These are phyloP conservation scores for Keiferia lycopersicella DNA, from an alignment of 2,888 invertebrate genomes.

Conservation along the genomic window DNA sequence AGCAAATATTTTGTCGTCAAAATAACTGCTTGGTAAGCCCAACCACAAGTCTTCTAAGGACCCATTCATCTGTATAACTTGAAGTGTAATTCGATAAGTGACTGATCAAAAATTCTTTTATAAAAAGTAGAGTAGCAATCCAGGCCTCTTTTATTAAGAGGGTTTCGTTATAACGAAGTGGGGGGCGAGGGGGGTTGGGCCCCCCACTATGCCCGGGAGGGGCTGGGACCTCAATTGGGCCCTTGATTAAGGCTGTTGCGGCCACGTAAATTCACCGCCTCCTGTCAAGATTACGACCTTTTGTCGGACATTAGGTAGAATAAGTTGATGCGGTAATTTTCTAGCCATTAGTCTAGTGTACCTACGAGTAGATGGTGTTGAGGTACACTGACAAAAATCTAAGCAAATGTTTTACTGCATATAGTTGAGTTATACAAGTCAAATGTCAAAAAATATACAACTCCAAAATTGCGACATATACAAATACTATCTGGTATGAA, in stretches of 20 bases:
- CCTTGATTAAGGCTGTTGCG: slow-evolving; percentile 44
- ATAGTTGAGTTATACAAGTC: too few species aligned
- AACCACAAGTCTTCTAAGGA: background rate
- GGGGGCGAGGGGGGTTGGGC: background rate
- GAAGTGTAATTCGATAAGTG: slow-evolving; percentile 5
- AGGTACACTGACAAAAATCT: too few species aligned
- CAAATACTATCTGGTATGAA: too few species aligned
- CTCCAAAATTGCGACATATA: too few species aligned
- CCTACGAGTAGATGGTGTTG: too few species aligned
- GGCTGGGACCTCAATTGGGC: slow-evolving; percentile 31
- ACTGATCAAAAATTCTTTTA: background rate
- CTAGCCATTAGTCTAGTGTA: background rate
- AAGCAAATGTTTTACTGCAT: too few species aligned
- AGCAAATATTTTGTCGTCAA: background rate
- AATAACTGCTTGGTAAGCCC: background rate
- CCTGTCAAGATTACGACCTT: slow-evolving; percentile 12
- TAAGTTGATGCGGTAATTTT: background rate
- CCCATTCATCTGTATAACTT: background rate
- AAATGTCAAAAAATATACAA: too few species aligned
- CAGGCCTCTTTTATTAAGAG: background rate
- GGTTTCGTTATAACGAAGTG: slow-evolving; percentile 8
- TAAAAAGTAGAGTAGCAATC: background rate
- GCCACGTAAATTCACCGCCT: slow-evolving; percentile 36
- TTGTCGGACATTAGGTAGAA: background rate
- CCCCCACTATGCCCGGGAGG: background rate